phyloP scores from a whole-genome alignment of 2,888 invertebrate species.

The Patella ulyssiponensis region DNA sequence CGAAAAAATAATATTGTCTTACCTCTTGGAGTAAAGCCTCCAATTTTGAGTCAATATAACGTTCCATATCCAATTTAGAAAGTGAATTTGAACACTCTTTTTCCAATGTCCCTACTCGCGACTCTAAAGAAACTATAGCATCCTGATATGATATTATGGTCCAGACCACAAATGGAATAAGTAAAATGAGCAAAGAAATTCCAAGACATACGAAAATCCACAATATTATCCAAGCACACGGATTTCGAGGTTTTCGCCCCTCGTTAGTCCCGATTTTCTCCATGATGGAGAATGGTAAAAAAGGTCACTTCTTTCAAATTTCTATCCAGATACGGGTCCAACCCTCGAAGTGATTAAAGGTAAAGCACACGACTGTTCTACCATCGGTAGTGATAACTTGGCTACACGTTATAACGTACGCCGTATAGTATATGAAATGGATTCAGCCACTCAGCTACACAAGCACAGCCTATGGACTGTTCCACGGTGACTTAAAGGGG shows the following conservation, averaged over 20 bases:
- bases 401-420: no score
- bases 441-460: background rate
- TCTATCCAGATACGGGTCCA: background rate
- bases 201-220: constrained; percentile 45
- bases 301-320: background rate
- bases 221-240: constrained; percentile 38
- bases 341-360: background rate
- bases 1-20: constrained; percentile 7
- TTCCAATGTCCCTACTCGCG: constrained; percentile 34
- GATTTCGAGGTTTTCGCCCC: constrained; percentile 16
- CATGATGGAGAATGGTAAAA: constrained; percentile 12
- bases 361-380: background rate
- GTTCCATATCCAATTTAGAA: constrained; percentile 26
- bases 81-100: constrained; percentile 26
- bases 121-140: constrained; percentile 37
- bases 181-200: constrained; percentile 36
- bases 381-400: no score
- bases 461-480: background rate
- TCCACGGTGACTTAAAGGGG: constrained; percentile 5
- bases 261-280: constrained; percentile 24
- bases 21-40: constrained; percentile 26
- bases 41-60: constrained; percentile 28
- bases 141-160: constrained; percentile 40
- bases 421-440: background rate
- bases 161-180: constrained; percentile 43